Evolutionary conservation across 2,113 vertebrate species (phyloP), one percentile per base, ranked within the genome.

Genomic region (Aramus guarauna): DNA sequence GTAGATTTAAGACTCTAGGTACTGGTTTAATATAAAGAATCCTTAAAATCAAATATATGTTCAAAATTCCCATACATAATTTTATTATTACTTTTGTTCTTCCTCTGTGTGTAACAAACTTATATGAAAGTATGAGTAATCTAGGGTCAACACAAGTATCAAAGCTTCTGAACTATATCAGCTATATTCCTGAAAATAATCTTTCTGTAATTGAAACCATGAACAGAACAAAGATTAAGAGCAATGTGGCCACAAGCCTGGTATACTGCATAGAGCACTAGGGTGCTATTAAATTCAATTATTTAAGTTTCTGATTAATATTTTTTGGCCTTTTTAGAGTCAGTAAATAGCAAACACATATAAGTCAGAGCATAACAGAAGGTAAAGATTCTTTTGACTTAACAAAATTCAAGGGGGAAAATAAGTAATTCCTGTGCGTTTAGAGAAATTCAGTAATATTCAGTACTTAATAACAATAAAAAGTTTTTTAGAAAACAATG

Each of bases 1-100:
- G 13, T 36, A 73, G 7, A 32, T 52, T 64, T 81, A 36, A 76
- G n/a, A 47, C 5, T 74, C 3, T 22, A 29, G 6, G 8, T 47
- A 45, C 8, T 29, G 11, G 5, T 29, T 92, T 67, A 92, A 45
- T 23, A 41, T 11, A 68, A 69, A n/a, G 1, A 75, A 52, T 41
- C 32, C 3, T 68, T 66, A 53, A 53, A 66, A 23, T 45, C n/a
- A 50, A 37, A 36, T 21, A 6, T 7, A 6, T 43, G 5, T 74
- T 32, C 27, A 3, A 30, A 41, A 3, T 18, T 81, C 0, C 1
- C 11, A 5, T 50, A 17, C 16, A 12, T 20, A 24, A 6, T 55
- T 67, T 29, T 66, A 34, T 48, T 47, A 30, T 48, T 66, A n/a
- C 1, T 36, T 63, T 64, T 52, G 2, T 22, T 68, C 8, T 73